Evolutionary conservation across 2,797 vertebrate genomes (phyloP).

Genomic region (Siniperca undulata): DNA sequence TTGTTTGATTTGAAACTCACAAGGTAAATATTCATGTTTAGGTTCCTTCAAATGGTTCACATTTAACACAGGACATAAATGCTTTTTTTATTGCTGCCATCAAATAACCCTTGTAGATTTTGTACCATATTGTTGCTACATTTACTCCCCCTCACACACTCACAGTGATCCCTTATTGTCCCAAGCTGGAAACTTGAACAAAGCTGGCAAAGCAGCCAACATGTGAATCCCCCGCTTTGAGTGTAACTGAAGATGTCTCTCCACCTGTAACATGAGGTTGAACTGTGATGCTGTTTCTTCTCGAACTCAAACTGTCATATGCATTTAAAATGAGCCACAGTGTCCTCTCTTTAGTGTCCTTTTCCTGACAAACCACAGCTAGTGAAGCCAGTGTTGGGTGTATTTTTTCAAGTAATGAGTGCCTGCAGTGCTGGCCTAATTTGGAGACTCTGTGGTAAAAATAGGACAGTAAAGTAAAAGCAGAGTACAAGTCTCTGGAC

Average conservation of each 20-base stretch:
- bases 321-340: conserved; percentile 19
- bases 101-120: conserved; percentile 5
- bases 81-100: conserved; percentile 11
- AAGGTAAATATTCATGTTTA: not conserved
- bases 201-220: conserved; percentile 29
- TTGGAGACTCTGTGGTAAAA: conserved; percentile 8
- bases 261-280: conserved; percentile 40
- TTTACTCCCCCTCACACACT: not conserved
- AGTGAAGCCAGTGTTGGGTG: conserved; percentile 24
- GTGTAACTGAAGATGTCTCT: conserved; percentile 45
- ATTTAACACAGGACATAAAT: conserved; percentile 8
- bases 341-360: conserved; percentile 3
- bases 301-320: conserved; percentile 41
- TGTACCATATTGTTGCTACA: not conserved
- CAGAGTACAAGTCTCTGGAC: conserved; percentile 16
- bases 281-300: conserved; percentile 41
- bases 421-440: conserved; percentile 16
- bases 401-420: conserved; percentile 40
- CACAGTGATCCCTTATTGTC: conserved; percentile 8
- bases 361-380: conserved; percentile 37
- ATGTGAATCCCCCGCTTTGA: conserved; percentile 12
- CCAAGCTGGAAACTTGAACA: conserved; percentile 17
- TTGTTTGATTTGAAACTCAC: not conserved
- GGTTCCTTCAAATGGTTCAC: not conserved
- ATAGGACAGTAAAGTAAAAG: conserved; percentile 18